These are phyloP conservation scores for Acanthosepion lycidas DNA, from an alignment of 2,888 invertebrate species.

Conservation along the genomic window DNA sequence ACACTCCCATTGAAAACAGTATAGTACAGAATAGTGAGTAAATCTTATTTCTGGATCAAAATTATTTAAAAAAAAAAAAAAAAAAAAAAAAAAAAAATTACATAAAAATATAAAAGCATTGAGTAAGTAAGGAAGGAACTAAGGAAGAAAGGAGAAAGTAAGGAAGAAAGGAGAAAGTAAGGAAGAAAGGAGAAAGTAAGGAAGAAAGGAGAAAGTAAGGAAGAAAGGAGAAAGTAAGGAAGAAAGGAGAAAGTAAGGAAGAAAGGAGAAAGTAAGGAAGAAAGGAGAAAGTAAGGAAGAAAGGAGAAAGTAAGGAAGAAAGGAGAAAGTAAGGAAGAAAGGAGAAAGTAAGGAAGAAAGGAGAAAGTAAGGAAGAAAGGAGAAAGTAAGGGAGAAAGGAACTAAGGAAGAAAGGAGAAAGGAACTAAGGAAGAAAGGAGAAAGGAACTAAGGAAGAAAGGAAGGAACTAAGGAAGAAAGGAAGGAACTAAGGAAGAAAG, in stretches of 20 bases:
- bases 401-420: neutral
- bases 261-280: neutral
- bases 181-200: neutral
- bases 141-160: neutral
- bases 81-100: neutral
- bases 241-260: neutral
- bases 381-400: neutral
- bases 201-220: neutral
- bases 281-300: neutral
- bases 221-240: neutral
- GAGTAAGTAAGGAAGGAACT: too few species aligned
- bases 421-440: too few species aligned
- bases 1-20: too few species aligned
- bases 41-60: neutral
- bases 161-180: neutral
- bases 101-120: neutral
- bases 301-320: neutral
- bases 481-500: too few species aligned
- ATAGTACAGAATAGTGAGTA: neutral
- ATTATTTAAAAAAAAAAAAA: neutral
- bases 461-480: accelerated
- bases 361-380: too few species aligned
- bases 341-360: neutral
- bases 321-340: neutral
- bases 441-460: too few species aligned